Evolutionary conservation across 2,797 vertebrate genomes (phyloP), one percentile per base, ranked within the genome.

Genomic region (Acrossocheilus fasciatus): DNA sequence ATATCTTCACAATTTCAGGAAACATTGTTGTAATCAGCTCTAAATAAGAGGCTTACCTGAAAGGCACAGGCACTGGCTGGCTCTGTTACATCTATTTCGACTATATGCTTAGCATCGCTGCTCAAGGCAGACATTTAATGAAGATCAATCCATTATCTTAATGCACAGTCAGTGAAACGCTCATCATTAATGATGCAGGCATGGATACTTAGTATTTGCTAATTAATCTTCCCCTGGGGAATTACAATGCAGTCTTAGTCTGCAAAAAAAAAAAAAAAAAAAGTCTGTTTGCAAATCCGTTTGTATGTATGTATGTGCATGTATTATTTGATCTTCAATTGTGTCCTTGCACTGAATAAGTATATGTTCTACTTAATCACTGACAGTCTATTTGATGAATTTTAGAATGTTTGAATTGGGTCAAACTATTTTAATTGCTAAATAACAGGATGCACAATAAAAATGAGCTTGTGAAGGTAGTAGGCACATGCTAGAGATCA

Each of bases 141-240:
- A 84, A 68, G 15, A 45, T n/a, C 26, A 77, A 57, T 76, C 72
- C 9, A 34, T 75, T 76, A 76, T 76, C 17, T 59, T 59, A 79
- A 59, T 47, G 34, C 14, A 86, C 41, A 82, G 30, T 82, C 39
- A 41, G 15, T 73, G 18, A 39, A 26, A 47, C 6, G 15, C 64
- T 57, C 12, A 26, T 69, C 6, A 20, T 34, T 41, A 70, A 72
- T 47, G 64, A 83, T 69, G 6, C 5, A 52, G 47, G 11, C 59
- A 68, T 57, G 45, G 70, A 36, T 70, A 77, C 50, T 75, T 6
- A 20, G 26, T 39, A 23, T 45, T 64, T 45, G 64, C 45, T 52
- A 80, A 81, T 84, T 76, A 75, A 36, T 68, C 69, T 26, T 74
- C n/a, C 74, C 77, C 2, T 59, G 36, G 59, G 70, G 36, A 39